Evolutionary conservation across 2,797 vertebrate genomes (phyloP), one percentile per base, ranked within the genome.

Genomic region (Sebastiscus albofasciatus): DNA sequence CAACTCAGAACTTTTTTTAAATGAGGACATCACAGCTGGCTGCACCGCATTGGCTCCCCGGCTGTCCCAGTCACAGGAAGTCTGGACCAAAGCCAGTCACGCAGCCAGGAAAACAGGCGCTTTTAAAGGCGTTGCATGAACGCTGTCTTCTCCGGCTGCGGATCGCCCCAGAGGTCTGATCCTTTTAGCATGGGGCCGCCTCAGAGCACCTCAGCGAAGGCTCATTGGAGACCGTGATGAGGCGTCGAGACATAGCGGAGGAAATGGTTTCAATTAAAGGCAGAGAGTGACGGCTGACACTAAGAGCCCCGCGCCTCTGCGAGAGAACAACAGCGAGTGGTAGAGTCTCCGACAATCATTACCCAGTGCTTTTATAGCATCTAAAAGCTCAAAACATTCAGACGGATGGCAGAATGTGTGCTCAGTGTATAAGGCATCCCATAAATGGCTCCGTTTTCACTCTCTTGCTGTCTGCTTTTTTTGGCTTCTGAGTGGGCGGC

Each of bases 261-360:
- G 92, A 96, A 94, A 92, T 87, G 79, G 93, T 92, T 95, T 94
- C 92, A 95, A 94, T 95, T 95, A 95, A 93, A 93, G 84, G 74
- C 79, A 82, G 81, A 91, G 90, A 93, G 80, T 93, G 93, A 93
- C 79, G 83, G 81, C 60, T 91, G 91, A 93, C 92, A 89, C 85
- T 81, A 82, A 89, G 87, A 89, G 81, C 69, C 62, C 60, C 16
- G 66, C 31, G 59, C 88, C 68, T 88, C 80, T 83, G 79, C 13
- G 60, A 84, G 58, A 84, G 91, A 93, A 91, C 81, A 93, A 83
- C 82, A 88, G 79, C 80, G 72, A 89, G 84, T 83, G 77, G 26
- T 66, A 31, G 89, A 92, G 88, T 88, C 92, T 91, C 84, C 39
- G 64, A 77, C 89, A 80, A 91, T 96, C 92, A 92, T 95, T 95